Conservation (phyloP, 2,113 vertebrate species). For the Lepidothrix coronata region DNA sequence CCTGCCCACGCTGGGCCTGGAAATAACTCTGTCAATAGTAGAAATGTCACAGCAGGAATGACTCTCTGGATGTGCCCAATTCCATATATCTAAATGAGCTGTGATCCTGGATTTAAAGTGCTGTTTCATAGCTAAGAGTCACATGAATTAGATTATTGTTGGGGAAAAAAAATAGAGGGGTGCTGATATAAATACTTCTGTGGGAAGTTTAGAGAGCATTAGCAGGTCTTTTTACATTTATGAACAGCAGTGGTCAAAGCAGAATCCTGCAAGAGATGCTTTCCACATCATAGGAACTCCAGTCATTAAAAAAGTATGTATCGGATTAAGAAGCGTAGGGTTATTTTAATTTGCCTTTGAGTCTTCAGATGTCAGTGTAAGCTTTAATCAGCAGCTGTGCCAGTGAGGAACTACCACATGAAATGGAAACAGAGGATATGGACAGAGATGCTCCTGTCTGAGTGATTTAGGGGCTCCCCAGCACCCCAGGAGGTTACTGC, state of each 20-base stretch:
- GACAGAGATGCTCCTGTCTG: background rate
- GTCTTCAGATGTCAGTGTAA: constrained; percentile 3
- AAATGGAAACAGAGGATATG: background rate
- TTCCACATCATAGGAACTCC: background rate
- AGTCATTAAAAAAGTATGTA: constrained; percentile 47
- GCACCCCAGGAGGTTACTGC: background rate
- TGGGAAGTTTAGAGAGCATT: constrained; percentile 32
- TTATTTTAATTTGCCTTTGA: constrained; percentile 29
- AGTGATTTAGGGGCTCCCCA: background rate
- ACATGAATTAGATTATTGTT: constrained; percentile 45
- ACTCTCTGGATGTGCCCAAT: constrained; percentile 28
- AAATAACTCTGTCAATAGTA: constrained; percentile 42
- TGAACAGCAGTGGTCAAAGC: constrained; percentile 27
- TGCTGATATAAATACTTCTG: constrained; percentile 30
- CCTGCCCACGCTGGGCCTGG: constrained; percentile 27
- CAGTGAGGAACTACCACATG: fast-evolving
- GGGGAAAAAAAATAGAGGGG: background rate
- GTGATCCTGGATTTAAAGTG: constrained; percentile 47
- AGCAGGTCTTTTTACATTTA: constrained; percentile 3
- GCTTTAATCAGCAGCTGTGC: constrained; percentile 3
- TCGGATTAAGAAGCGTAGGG: background rate
- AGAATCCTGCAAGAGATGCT: background rate
- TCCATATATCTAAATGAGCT: constrained; percentile 45
- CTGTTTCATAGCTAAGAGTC: constrained; percentile 42
- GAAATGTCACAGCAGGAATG: constrained; percentile 46